Evolutionary conservation across 92 coral and sea anemone genomes (phyloP).

Genomic region (Porites rus): DNA sequence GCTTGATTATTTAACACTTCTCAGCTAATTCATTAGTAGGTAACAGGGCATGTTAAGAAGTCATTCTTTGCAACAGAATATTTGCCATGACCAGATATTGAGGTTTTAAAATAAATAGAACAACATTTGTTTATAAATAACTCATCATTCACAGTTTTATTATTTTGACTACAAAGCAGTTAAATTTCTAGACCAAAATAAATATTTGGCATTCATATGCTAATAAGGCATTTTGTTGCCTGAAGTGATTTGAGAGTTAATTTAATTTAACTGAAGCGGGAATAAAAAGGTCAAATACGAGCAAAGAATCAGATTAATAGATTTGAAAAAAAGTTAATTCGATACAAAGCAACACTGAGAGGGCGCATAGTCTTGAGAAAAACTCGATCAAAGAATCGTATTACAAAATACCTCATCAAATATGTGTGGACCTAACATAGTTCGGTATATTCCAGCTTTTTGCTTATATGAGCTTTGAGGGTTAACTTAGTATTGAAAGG

Average conservation of each 20-base stretch:
- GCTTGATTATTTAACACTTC: no score
- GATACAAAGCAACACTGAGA: neutral
- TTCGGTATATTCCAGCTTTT: neutral
- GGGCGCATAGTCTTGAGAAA: neutral
- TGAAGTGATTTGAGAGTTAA: constrained; percentile 29
- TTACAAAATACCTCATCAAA: constrained; percentile 6
- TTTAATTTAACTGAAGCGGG: constrained; percentile 16
- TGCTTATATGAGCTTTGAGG: constrained; percentile 6
- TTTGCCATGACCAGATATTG: neutral
- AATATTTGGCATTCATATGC: constrained; percentile 40
- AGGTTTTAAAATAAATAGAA: neutral
- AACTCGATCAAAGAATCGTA: neutral
- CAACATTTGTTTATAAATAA: constrained; percentile 5
- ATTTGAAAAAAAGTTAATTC: neutral
- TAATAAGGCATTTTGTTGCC: neutral
- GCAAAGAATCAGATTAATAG: neutral
- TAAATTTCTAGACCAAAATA: neutral
- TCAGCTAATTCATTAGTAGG: neutral
- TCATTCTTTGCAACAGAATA: neutral
- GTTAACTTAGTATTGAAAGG: constrained; percentile 6
- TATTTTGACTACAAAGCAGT: constrained; percentile 21
- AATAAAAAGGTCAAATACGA: constrained; percentile 10
- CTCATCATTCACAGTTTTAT: neutral
- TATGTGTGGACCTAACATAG: neutral
- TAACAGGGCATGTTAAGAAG: neutral